A percentile compares a stretch with the other conserved stretches of the same genome.
Evolutionary conservation across 2,888 invertebrate species (phyloP).

Genomic region (Ophion ellenae): DNA sequence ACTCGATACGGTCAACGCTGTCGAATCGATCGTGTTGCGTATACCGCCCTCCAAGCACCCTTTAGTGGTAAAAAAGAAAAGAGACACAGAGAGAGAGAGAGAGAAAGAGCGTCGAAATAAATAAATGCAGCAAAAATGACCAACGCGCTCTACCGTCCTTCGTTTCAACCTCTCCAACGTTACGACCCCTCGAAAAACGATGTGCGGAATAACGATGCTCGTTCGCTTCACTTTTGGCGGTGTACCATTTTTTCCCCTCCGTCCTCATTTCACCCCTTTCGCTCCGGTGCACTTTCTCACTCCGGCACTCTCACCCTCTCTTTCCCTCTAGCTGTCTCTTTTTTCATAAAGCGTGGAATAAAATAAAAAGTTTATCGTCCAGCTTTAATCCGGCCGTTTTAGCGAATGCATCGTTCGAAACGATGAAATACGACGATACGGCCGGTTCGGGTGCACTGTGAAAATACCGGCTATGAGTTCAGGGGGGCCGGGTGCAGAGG

Average conservation of each 20-base stretch:
- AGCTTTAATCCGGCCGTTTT: slow-evolving; percentile 79
- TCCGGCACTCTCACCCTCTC: slow-evolving; percentile 31
- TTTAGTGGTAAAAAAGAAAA: slow-evolving; percentile 33
- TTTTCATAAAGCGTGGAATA: slow-evolving; percentile 72
- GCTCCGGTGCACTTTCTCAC: slow-evolving; percentile 49
- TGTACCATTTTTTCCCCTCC: slow-evolving; percentile 42
- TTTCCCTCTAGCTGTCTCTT: slow-evolving; percentile 52
- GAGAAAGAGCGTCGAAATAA: slow-evolving; percentile 58
- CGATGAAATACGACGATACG: slow-evolving; percentile 75
- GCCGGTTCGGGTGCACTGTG: slow-evolving; percentile 56
- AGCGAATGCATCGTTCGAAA: slow-evolving; percentile 74
- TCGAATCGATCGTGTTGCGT: slow-evolving; percentile 60
- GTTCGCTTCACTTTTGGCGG: slow-evolving; percentile 65
- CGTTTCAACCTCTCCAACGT: slow-evolving; percentile 29
- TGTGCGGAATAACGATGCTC: slow-evolving; percentile 66
- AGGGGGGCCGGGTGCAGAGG: not conserved
- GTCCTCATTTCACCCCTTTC: slow-evolving; percentile 44
- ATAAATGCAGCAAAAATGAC: slow-evolving; percentile 66
- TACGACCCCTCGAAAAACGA: slow-evolving; percentile 55
- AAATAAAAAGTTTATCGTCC: slow-evolving; percentile 80
- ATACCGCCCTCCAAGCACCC: slow-evolving; percentile 28
- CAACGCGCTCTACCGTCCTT: slow-evolving; percentile 57
- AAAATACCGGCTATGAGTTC: slow-evolving; percentile 57
- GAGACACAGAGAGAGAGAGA: slow-evolving; percentile 23
- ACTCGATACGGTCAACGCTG: slow-evolving; percentile 57